Conservation (phyloP, 2,888 invertebrate genomes). For the Cybosia mesomella region DNA sequence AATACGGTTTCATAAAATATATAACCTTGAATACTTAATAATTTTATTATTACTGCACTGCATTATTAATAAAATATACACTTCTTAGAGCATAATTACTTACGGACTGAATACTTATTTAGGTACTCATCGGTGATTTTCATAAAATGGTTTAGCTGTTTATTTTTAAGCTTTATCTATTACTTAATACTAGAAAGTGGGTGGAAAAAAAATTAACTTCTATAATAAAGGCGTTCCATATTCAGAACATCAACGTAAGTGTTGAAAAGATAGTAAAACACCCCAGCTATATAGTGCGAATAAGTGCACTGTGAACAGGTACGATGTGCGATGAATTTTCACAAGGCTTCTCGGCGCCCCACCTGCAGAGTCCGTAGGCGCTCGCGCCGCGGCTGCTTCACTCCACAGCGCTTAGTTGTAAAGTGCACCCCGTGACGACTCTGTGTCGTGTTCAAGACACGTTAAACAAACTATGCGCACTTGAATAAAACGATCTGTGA, state of each 20-base stretch:
- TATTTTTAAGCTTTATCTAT: neutral
- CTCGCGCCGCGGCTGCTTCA: constrained; percentile 59
- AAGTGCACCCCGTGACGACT: constrained; percentile 69
- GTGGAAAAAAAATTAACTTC: neutral
- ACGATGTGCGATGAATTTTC: constrained; percentile 69
- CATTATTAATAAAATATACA: neutral
- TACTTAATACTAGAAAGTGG: neutral
- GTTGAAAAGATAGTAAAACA: neutral
- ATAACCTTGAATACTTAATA: neutral
- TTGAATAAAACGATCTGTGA: constrained; percentile 80
- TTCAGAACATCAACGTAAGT: neutral
- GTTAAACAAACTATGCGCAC: constrained; percentile 70
- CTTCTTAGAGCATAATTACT: too few species aligned
- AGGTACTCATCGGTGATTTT: too few species aligned
- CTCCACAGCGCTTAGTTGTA: constrained; percentile 60
- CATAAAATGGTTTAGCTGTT: neutral
- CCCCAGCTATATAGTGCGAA: constrained; percentile 36
- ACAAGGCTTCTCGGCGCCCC: constrained; percentile 83
- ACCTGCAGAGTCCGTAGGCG: constrained; percentile 71
- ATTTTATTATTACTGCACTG: neutral
- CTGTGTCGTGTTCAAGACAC: constrained; percentile 61
- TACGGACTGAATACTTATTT: neutral
- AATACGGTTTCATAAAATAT: neutral
- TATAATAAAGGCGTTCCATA: neutral
- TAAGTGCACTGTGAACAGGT: constrained; percentile 47